These are phyloP conservation scores for Ashinkailepas kermadecensis DNA, from an alignment of 2,888 invertebrate species.

Conservation along the genomic window DNA sequence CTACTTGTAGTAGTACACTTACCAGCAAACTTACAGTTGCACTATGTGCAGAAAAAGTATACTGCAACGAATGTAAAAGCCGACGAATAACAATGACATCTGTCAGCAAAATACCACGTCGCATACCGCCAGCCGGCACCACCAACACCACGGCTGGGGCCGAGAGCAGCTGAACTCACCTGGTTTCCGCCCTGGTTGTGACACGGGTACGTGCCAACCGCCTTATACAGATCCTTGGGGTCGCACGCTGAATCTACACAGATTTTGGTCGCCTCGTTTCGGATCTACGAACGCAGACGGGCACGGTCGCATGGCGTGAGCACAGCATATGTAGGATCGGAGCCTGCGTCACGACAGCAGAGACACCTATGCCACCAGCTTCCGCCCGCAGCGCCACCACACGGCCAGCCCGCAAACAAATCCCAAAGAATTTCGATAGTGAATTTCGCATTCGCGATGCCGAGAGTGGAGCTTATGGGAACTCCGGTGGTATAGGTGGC, in stretches of 20 bases:
- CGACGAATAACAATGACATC: no score
- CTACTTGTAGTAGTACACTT: no score
- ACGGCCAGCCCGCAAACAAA: no score
- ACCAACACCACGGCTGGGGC: background rate
- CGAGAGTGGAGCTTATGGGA: background rate
- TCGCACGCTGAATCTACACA: slow-evolving; percentile 96
- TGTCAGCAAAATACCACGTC: no score
- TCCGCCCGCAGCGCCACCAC: background rate
- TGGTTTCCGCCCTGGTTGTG: slow-evolving; percentile 99
- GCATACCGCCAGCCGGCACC: background rate
- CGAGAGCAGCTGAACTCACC: slow-evolving; percentile 49
- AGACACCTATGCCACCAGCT: background rate
- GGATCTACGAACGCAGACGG: slow-evolving; percentile 28
- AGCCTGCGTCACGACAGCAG: background rate
- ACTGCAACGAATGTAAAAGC: no score
- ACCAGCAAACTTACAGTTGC: no score
- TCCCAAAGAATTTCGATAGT: no score
- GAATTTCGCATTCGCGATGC: background rate
- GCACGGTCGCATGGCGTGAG: background rate
- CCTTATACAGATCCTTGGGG: slow-evolving; percentile 88
- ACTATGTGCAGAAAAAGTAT: no score
- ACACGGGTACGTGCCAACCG: slow-evolving; percentile 94
- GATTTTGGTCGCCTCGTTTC: slow-evolving; percentile 33
- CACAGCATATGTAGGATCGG: background rate
- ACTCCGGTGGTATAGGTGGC: background rate